Percentiles rank a stretch among this genome's conserved stretches.
phyloP scores from a whole-genome alignment of 1,140 invertebrate genomes.

The Ostrea edulis region DNA sequence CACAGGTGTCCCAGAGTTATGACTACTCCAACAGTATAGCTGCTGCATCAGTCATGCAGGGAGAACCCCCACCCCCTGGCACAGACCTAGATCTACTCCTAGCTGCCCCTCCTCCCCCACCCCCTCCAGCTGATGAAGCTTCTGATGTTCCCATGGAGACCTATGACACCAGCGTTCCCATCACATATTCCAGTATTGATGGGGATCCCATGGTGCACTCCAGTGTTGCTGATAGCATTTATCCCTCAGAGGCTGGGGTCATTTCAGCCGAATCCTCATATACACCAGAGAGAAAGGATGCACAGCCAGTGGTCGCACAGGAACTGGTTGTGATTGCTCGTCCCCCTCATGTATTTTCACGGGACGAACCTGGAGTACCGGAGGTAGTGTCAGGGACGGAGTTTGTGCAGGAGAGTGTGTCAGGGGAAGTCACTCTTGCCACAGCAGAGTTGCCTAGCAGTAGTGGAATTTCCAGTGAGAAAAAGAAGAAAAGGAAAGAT shows the following conservation, averaged over 20 bases:
- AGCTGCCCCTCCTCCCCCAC: conserved; percentile 64
- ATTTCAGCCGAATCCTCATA: neutral
- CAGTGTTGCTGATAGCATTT: neutral
- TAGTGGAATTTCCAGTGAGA: conserved; percentile 51
- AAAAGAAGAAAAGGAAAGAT: conserved; percentile 74
- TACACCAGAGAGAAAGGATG: neutral
- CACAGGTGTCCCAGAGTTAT: conserved; percentile 17
- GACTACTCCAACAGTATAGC: conserved; percentile 6
- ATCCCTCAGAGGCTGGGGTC: neutral
- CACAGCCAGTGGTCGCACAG: neutral
- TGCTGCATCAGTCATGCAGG: conserved; percentile 52
- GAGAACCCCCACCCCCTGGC: conserved; percentile 68
- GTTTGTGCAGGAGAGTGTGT: conserved; percentile 43
- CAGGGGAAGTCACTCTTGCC: neutral
- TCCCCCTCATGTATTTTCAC: conserved; percentile 57
- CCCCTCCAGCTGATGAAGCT: conserved; percentile 59
- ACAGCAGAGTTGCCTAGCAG: neutral
- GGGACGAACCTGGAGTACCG: conserved; percentile 23
- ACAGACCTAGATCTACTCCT: conserved; percentile 62
- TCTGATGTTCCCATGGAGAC: conserved; percentile 34
- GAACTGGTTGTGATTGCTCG: conserved; percentile 72
- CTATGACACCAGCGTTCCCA: conserved; percentile 17
- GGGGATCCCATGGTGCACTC: conserved; percentile 9
- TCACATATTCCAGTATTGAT: neutral
- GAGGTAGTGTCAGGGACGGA: conserved; percentile 43